phyloP scores from a whole-genome alignment of 2,888 invertebrate genomes.

The Malthinus seriepunctatus region DNA sequence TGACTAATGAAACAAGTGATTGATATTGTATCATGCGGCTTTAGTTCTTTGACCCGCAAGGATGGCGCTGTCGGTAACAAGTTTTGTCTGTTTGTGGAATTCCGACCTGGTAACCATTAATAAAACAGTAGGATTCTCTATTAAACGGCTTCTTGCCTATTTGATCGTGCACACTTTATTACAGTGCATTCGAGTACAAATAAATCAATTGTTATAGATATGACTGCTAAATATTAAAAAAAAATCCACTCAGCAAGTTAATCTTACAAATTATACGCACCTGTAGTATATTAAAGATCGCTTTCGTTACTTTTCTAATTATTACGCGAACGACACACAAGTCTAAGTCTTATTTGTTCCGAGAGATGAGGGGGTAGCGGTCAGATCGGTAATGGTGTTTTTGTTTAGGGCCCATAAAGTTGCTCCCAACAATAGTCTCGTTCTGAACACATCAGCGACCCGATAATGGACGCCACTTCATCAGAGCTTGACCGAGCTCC shows the following conservation, averaged over 20 bases:
- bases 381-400: conserved; percentile 48
- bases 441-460: conserved; percentile 46
- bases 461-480: conserved; percentile 47
- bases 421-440: conserved; percentile 46
- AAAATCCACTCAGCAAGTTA: neutral
- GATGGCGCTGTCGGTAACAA: conserved; percentile 44
- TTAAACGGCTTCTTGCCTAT: conserved; percentile 47
- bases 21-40: conserved; percentile 48
- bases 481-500: conserved; percentile 38
- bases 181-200: conserved; percentile 41
- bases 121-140: conserved; percentile 51
- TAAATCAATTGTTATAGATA: conserved; percentile 44
- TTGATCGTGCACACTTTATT: conserved; percentile 47
- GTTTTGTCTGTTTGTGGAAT: conserved; percentile 49
- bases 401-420: conserved; percentile 51
- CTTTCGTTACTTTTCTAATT: conserved; percentile 21
- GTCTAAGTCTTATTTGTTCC: conserved; percentile 26
- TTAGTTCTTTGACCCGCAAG: conserved; percentile 42
- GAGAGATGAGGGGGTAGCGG: conserved; percentile 33
- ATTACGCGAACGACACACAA: conserved; percentile 28
- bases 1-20: conserved; percentile 52
- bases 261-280: neutral
- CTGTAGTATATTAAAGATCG: conserved; percentile 27
- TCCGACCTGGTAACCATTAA: conserved; percentile 49
- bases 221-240: conserved; percentile 40